Evolutionary conservation across 2,113 vertebrate genomes (phyloP).

Genomic region (Prietella phreatophila): DNA sequence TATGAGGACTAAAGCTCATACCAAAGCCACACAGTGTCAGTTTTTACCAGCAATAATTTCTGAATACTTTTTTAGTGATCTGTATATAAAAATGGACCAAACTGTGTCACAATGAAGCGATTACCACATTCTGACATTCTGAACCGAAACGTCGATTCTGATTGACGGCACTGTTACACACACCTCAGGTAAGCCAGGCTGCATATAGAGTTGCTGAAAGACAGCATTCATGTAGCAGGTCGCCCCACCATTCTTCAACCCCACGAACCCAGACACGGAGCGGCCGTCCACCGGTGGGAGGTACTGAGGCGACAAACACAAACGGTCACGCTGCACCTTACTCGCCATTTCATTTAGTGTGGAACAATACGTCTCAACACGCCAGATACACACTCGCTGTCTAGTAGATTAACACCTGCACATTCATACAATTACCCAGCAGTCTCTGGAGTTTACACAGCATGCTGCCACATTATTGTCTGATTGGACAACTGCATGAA

Average conservation of each 20-base stretch:
- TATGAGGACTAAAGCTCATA: neutral
- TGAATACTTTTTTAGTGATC: neutral
- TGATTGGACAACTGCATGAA: neutral
- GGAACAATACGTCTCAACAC: neutral
- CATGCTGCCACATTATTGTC: neutral
- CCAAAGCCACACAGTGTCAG: neutral
- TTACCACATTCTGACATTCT: neutral
- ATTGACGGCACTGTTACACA: neutral
- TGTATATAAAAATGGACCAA: neutral
- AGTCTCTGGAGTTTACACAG: neutral
- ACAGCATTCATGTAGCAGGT: constrained; percentile 99
- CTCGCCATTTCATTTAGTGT: neutral
- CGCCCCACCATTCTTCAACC: constrained; percentile 94
- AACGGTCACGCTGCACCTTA: neutral
- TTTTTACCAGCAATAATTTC: neutral
- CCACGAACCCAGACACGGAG: constrained; percentile 92
- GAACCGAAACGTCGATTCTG: too few species aligned
- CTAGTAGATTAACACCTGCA: neutral
- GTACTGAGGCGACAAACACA: constrained; percentile 72
- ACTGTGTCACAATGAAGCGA: neutral
- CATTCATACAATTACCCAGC: neutral
- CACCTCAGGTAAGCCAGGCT: constrained; percentile 95
- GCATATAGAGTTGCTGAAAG: constrained; percentile 99
- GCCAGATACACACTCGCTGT: neutral
- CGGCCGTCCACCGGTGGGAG: constrained; percentile 95